Evolutionary conservation across 2,797 vertebrate genomes (phyloP), one percentile per base, ranked within the genome.

Genomic region (Capromys pilorides): DNA sequence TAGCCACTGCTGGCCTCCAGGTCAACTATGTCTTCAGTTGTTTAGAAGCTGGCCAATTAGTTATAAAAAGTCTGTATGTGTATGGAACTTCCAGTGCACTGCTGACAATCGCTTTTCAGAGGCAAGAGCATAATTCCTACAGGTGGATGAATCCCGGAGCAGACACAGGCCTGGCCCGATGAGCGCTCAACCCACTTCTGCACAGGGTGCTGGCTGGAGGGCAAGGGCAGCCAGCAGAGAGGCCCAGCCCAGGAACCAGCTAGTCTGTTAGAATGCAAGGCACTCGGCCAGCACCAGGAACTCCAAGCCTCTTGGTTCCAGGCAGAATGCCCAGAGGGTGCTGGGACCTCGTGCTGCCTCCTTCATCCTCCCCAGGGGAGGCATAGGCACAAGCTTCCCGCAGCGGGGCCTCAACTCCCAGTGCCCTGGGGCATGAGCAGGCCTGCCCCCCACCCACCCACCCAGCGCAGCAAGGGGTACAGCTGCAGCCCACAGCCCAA

Each of bases 51-150:
- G 36, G 14, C 62, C 24, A 26, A 6, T 33, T 6, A 22, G 6
- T 51, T 39, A 66, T 66, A n/a, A 64, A 66, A 57, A 49, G 36
- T 45, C 14, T 45, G 36, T 67, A 1, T 4, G 28, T 41, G n/a
- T 21, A 57, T 22, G 7, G 9, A 57, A 0, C 22, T 19, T 36
- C 59, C n/a, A 26, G 7, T 0, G 5, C 21, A 31, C 36, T 57
- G n/a, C 1, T 69, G 31, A 59, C 69, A 36, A 73, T 18, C 12
- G 8, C 18, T 51, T 39, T 33, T 73, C 77, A 41, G 51, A 61
- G 73, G 26, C 24, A 59, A 69, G 45, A 78, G 16, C 12, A 0
- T 12, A 57, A 41, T 45, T 71, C 45, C 9, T 12, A 71, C 33
- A 88, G 61, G 26, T 12, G 61, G 14, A n/a, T 19, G 16, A 67